Percentiles rank a stretch among this genome's conserved stretches.
Conservation (phyloP, 2,888 invertebrate species). For the Coronaproctus castanopsis region DNA sequence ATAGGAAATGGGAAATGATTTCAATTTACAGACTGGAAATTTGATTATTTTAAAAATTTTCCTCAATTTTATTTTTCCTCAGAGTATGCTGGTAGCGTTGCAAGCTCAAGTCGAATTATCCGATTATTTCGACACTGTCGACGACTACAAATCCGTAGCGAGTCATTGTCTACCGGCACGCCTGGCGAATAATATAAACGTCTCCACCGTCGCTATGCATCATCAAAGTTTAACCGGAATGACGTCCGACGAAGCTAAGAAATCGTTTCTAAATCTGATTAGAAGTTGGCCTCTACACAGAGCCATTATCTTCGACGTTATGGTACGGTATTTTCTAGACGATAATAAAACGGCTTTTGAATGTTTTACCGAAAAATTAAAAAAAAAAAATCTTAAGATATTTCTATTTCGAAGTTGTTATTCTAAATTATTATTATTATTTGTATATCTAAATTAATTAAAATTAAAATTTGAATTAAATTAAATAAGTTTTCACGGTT, state of each 20-base stretch:
- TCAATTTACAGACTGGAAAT: too few relatives aligned
- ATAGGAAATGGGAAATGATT: too few relatives aligned
- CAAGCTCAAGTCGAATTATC: constrained; percentile 83
- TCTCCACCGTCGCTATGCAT: constrained; percentile 70
- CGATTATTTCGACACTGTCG: constrained; percentile 47
- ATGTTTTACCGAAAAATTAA: too few relatives aligned
- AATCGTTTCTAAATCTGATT: constrained; percentile 77
- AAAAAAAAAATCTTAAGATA: too few relatives aligned
- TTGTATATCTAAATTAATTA: too few relatives aligned
- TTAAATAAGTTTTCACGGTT: too few relatives aligned
- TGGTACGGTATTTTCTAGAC: too few relatives aligned
- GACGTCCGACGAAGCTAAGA: constrained; percentile 67
- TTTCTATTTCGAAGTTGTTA: too few relatives aligned
- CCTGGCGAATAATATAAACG: constrained; percentile 52
- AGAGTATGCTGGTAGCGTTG: constrained; percentile 84
- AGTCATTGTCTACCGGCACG: constrained; percentile 66
- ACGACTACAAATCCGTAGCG: constrained; percentile 44
- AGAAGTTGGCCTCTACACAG: constrained; percentile 83
- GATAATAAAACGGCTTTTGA: too few relatives aligned
- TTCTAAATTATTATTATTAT: too few relatives aligned
- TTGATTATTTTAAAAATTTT: too few relatives aligned
- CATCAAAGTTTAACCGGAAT: constrained; percentile 78
- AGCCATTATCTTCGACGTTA: constrained; percentile 85
- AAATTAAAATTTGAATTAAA: too few relatives aligned
- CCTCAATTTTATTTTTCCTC: constrained; percentile 18